Evolutionary conservation across 2,888 invertebrate genomes (phyloP).

Genomic region (Rotaria sp.): DNA sequence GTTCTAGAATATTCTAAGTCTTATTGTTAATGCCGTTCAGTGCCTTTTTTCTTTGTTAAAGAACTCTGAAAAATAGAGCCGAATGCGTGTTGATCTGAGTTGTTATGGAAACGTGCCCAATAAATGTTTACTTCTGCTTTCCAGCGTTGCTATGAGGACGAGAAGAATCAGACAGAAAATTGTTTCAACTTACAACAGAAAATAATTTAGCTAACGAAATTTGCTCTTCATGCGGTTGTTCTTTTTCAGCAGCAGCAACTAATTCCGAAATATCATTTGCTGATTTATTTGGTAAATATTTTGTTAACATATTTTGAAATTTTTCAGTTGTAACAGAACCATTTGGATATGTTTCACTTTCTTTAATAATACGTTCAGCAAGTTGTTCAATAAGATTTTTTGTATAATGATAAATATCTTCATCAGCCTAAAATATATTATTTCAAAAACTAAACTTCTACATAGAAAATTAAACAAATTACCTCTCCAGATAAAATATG

Average conservation of each 20-base stretch:
- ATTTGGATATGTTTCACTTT: slow-evolving; percentile 31
- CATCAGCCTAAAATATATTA: slow-evolving; percentile 25
- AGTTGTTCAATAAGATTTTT: slow-evolving; percentile 34
- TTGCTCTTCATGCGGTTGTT: neutral
- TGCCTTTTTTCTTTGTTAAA: too few species aligned
- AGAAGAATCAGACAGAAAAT: too few species aligned
- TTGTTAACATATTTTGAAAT: neutral
- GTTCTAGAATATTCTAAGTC: too few species aligned
- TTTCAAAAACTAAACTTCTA: neutral
- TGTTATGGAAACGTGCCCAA: too few species aligned
- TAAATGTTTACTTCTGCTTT: too few species aligned
- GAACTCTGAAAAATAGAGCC: too few species aligned
- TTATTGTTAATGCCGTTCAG: too few species aligned
- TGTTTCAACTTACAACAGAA: neutral
- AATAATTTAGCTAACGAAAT: neutral
- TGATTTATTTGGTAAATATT: neutral
- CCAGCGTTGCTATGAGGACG: too few species aligned
- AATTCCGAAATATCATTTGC: neutral
- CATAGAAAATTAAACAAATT: neutral
- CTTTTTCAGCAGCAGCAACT: slow-evolving; percentile 10
- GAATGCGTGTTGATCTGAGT: too few species aligned
- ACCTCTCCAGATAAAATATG: slow-evolving; percentile 49
- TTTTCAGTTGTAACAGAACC: neutral
- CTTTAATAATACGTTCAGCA: slow-evolving; percentile 30
- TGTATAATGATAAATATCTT: slow-evolving; percentile 36